Base-by-base conservation (phyloP, 2,113 vertebrate genomes). In the Ageneiosus marmoratus region DNA sequence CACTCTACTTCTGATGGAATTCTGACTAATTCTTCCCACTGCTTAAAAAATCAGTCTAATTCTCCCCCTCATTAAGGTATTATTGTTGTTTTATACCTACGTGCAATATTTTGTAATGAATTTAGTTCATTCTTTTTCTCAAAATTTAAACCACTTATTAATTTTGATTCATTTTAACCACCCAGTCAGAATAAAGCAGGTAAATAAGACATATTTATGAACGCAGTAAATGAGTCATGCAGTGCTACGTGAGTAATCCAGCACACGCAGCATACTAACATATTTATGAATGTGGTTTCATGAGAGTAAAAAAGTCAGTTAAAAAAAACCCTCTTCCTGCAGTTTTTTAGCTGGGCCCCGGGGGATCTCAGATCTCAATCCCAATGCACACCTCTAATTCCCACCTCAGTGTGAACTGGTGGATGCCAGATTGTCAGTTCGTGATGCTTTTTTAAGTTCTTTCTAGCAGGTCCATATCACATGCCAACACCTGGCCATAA, bases 351-450 rank as follows among this genome's bases (percentile, higher is more conserved):
- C 63, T n/a, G 67, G 7, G 12, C n/a, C 69, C 70, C 70, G 51
- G 0, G n/a, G 27, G 70, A 44, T 41, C 37, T 41, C 37, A 5
- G 37, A 41, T 41, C 37, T 41, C 37, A 41, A 5, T 41, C 37
- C 37, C 37, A 41, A 41, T 51, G 46, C 72, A 74, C n/a, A 74
- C 72, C 46, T 74, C 44, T 50, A n/a, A 46, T 70, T 46, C 67
- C 22, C 48, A 32, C n/a, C 46, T 29, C 72, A 32, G 27, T 11
- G 46, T 74, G 15, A 74, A 50, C 48, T 51, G 46, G 48, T 5
- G 16, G 72, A n/a, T 74, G 24, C 12, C 69, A 27, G 44, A 48
- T 48, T 69, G 62, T 65, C 24, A 6, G 13, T 67, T 34, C 22
- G 44, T 73, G 48, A 8, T 29, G 24, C 15, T 18, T 73, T 72